phyloP scores from a whole-genome alignment of 2,888 invertebrate species.

The Ichneumoninae sp. region DNA sequence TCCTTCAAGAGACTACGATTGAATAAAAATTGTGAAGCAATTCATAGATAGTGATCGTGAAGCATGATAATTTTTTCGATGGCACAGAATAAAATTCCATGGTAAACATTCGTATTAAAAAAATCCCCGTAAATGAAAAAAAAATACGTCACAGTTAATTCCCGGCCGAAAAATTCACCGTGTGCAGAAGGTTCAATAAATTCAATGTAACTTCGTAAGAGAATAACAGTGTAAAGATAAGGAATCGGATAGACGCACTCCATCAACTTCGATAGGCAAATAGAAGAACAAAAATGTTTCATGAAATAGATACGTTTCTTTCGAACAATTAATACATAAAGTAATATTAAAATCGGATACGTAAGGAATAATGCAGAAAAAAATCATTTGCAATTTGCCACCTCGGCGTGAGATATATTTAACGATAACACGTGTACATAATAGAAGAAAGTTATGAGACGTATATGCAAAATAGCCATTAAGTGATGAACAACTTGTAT shows the following conservation, averaged over 20 bases:
- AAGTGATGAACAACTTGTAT: slow-evolving; percentile 1
- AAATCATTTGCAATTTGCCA: slow-evolving; percentile 5
- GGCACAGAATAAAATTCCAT: neutral
- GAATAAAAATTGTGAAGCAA: neutral
- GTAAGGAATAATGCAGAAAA: slow-evolving; percentile 1
- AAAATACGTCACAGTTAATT: neutral
- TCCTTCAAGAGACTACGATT: neutral
- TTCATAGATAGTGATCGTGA: neutral
- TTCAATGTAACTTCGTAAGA: slow-evolving; percentile 23
- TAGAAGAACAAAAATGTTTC: neutral
- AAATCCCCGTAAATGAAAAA: neutral
- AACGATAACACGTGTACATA: slow-evolving; percentile 8
- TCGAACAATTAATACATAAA: slow-evolving; percentile 24
- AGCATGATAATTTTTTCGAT: neutral
- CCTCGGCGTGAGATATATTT: neutral
- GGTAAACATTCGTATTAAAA: neutral
- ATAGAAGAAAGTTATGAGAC: slow-evolving; percentile 3
- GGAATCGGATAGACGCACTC: neutral
- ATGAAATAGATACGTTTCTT: slow-evolving; percentile 25
- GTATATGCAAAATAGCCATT: neutral
- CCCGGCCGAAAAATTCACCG: neutral
- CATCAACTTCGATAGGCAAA: neutral
- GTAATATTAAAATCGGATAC: slow-evolving; percentile 4
- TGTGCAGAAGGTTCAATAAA: neutral
- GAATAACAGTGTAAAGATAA: neutral